Base-by-base conservation (phyloP, 2,113 vertebrate species). In the Crotalus helleri region DNA sequence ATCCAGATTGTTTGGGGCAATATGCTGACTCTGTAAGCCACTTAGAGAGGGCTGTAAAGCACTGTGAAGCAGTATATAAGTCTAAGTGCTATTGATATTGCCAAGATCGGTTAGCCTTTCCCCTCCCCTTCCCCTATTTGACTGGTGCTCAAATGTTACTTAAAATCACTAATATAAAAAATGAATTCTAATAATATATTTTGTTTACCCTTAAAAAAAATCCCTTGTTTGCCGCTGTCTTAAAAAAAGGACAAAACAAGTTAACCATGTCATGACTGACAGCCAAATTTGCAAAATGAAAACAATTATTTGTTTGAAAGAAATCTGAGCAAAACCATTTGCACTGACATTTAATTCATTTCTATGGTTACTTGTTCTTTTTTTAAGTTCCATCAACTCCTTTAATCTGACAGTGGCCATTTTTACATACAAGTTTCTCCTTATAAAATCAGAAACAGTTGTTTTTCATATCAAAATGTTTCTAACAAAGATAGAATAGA, bases 321-420 rank as follows among this genome's bases (percentile, higher is more conserved):
- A 51, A 93, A 61, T 57, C 57, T 23, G 55, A 61, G 44, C 29
- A 51, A 92, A 61, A 61, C 57, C 26, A 87, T 87, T 61, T 92
- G 55, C 85, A 87, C 5, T 92, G 91, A 92, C 91, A 92, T 92
- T 92, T 92, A 86, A 87, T 39, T 87, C 55, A 92, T 87, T 87
- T 61, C 85, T 92, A 92, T 87, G 57, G 85, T 87, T 61, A 87
- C 85, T 46, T 54, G 5, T 49, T 24, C 4, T 90, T 92, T 26
- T 61, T 17, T 51, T 21, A 69, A 93, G 21, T 85, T 90, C 15
- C 53, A 92, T 74, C 61, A 57, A 11, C 21, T 88, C 8, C 74
- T 93, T 5, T 91, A 81, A n/a, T 87, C 87, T 94, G 58, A 46
- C 81, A 64, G 0, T 90, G 21, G 15, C 85, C 15, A 1, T 93